Evolutionary conservation across 2,888 invertebrate genomes (phyloP), one percentile per base, ranked within the genome.

Genomic region (Argyresthia albistria): DNA sequence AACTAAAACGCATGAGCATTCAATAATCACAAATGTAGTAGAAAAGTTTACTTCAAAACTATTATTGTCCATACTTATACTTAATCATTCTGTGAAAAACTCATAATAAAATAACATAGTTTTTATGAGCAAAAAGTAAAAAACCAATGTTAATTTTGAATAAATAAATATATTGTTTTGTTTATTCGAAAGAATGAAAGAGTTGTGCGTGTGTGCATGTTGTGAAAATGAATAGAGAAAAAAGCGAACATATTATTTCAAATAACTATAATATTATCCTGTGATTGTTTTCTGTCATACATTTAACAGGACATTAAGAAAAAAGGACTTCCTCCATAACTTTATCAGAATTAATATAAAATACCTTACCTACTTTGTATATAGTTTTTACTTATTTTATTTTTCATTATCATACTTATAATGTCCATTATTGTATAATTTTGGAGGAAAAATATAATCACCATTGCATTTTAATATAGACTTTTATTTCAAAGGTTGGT

Each of bases 391-490:
- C 63, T 64, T 51, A 67, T 70, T 73, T 75, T 67, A 71, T 80
- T 78, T 66, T 65, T 73, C 75, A 64, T 72, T 74, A 78, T 72
- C 70, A 70, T 80, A 73, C 81, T 78, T 80, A 76, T 76, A 35
- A 35, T 46, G 11, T 15, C 49, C 75, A 68, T 69, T 70, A 78
- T 76, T 79, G 81, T 79, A 80, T 82, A 77, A 82, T 79, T 80
- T 79, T 72, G 73, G 69, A 72, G 65, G 73, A 68, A 67, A 73
- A 80, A 82, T 83, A 86, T 84, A 83, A 84, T 83, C 84, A 80
- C 76, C 74, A 83, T 79, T 82, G 81, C 82, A 83, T 83, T 82
- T 81, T 76, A 70, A 15, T 57, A 51, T 60, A 58, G 39, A 39
- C 60, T 80, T 75, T 76, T 64, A 69, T 71, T 73, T 58, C 43